Percentiles rank a stretch among this genome's conserved stretches.
Conservation (phyloP, 2,888 invertebrate genomes). For the Apotomis turbidana region DNA sequence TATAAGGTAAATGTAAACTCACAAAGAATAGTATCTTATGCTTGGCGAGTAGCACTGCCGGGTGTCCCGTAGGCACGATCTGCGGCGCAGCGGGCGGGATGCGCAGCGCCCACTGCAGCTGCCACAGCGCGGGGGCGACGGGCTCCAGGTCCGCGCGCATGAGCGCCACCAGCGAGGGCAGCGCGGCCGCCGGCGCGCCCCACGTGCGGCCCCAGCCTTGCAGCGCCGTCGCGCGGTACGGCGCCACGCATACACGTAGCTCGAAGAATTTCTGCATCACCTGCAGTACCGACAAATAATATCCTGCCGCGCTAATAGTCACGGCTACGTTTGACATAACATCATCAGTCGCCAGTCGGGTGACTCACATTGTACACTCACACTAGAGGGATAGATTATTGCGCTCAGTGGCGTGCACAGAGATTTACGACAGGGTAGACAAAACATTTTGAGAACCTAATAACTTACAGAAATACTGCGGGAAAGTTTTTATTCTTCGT, state of each 20-base stretch:
- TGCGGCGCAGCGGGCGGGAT: conserved; percentile 95
- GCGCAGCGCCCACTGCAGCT: conserved; percentile 95
- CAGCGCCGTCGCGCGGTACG: conserved; percentile 95
- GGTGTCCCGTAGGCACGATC: conserved; percentile 95
- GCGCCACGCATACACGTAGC: conserved; percentile 93
- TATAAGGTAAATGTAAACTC: conserved; percentile 65
- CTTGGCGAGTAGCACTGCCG: conserved; percentile 92
- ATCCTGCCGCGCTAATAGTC: no score
- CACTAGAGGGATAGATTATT: no score
- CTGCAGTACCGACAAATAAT: conserved; percentile 61
- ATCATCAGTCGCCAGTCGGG: no score
- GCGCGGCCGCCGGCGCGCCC: conserved; percentile 92
- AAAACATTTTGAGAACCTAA: no score
- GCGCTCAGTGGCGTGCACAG: no score
- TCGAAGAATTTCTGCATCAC: conserved; percentile 97
- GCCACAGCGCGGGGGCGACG: conserved; percentile 87
- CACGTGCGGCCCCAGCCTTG: conserved; percentile 93
- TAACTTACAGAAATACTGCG: no score
- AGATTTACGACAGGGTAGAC: no score
- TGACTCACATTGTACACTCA: no score
- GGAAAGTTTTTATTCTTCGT: no score
- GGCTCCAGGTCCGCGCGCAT: conserved; percentile 87
- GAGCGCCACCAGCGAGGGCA: conserved; percentile 96
- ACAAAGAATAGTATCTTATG: conserved; percentile 97
- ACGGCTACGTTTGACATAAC: no score